Conservation (phyloP, 2,113 vertebrate genomes). For the Morphnarchus princeps region DNA sequence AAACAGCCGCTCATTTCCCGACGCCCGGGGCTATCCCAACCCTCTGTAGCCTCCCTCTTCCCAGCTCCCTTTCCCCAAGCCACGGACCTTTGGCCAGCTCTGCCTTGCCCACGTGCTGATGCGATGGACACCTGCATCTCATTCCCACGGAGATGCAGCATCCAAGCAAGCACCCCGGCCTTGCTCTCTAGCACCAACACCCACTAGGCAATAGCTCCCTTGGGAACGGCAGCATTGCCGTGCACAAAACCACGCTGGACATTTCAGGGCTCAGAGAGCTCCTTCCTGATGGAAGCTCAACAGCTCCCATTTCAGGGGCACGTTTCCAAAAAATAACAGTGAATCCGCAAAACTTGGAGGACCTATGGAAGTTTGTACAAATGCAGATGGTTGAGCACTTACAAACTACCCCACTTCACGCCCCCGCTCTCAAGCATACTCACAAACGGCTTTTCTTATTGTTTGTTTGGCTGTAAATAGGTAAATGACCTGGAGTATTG, state of each 20-base stretch:
- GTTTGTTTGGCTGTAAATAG: slow-evolving; percentile 39
- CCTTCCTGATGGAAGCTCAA: background rate
- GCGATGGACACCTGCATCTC: background rate
- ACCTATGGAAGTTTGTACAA: background rate
- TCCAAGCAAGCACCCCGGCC: accelerated
- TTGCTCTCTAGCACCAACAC: background rate
- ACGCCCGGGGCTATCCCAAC: background rate
- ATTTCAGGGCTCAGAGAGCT: background rate
- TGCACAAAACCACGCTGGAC: accelerated
- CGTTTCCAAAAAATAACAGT: accelerated
- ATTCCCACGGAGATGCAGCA: background rate
- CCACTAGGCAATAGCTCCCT: background rate
- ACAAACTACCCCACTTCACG: background rate
- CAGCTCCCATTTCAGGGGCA: accelerated
- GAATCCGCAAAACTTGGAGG: accelerated
- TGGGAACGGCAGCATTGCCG: accelerated
- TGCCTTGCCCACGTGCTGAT: accelerated
- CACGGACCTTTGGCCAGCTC: background rate
- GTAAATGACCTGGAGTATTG: slow-evolving; percentile 38
- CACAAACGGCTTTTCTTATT: background rate
- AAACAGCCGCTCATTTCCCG: background rate
- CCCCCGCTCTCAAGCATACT: slow-evolving; percentile 8
- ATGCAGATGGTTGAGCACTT: background rate
- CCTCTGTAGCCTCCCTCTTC: background rate
- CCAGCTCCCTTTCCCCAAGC: background rate